Percentiles rank a stretch among this genome's conserved stretches.
Evolutionary conservation across 2,888 invertebrate genomes (phyloP).

Genomic region (Heteropelma amictum): DNA sequence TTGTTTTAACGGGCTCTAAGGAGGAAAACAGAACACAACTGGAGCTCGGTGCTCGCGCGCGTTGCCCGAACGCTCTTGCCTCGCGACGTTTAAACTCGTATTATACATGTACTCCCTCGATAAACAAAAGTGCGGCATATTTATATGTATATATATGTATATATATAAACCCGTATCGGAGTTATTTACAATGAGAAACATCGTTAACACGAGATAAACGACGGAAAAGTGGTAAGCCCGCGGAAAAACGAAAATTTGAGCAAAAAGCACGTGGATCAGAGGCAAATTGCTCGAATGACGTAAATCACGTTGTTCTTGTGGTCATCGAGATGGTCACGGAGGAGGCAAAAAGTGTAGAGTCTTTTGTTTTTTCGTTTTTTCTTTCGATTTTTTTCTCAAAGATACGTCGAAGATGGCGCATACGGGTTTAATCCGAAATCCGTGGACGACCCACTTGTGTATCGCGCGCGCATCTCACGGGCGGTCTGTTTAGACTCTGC

Average conservation of each 20-base stretch:
- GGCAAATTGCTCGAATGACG: not conserved
- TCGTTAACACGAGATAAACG: too few species aligned
- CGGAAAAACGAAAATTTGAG: not conserved
- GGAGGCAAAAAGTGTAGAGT: not conserved
- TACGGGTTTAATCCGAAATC: slow-evolving; percentile 16
- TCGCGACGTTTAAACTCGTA: slow-evolving; percentile 63
- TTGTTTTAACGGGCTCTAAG: slow-evolving; percentile 75
- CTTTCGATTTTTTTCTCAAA: not conserved
- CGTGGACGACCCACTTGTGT: slow-evolving; percentile 71
- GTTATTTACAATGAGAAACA: too few species aligned
- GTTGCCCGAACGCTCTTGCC: slow-evolving; percentile 56
- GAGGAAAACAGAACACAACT: slow-evolving; percentile 71
- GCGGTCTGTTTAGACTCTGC: slow-evolving; percentile 56
- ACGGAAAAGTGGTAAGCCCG: slow-evolving; percentile 4
- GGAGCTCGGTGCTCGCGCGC: slow-evolving; percentile 60
- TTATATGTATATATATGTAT: not conserved
- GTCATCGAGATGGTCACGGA: not conserved
- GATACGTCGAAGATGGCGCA: slow-evolving; percentile 1
- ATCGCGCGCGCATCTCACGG: slow-evolving; percentile 64
- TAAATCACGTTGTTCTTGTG: not conserved
- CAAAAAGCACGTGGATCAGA: not conserved
- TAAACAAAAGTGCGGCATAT: not conserved
- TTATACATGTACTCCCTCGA: not conserved
- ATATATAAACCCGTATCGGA: not conserved
- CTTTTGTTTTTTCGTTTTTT: not conserved